Percentiles rank a stretch among this genome's conserved stretches.
Conservation (phyloP, 2,113 vertebrate species). For the Neolamprologus falcicula region DNA sequence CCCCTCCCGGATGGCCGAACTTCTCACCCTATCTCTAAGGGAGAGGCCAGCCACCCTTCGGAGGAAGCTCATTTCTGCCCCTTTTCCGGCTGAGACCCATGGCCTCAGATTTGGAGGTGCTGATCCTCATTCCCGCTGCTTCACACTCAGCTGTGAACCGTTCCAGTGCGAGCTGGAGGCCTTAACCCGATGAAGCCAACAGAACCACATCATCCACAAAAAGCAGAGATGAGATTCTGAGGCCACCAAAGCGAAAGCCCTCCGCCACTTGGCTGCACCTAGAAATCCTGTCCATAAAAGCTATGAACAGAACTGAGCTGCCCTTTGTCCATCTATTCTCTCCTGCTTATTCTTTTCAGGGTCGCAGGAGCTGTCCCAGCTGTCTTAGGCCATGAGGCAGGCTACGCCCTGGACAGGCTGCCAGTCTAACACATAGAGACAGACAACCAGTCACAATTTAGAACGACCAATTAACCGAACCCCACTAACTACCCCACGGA, state of each 20-base stretch:
- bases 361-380: rapidly evolving
- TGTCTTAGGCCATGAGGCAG: background rate
- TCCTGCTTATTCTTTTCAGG: rapidly evolving
- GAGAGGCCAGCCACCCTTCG: too few species aligned
- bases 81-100: too few species aligned
- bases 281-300: too few species aligned
- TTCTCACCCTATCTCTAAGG: too few species aligned
- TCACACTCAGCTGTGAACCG: rapidly evolving
- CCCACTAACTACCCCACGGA: background rate
- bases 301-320: rapidly evolving
- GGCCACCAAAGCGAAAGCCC: too few species aligned
- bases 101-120: too few species aligned
- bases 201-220: too few species aligned
- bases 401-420: background rate
- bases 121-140: too few species aligned
- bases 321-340: background rate
- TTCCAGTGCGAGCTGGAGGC: too few species aligned
- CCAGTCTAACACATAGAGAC: background rate
- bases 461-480: background rate
- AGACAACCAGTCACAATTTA: background rate
- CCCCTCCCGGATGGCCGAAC: too few species aligned
- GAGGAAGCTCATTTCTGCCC: too few species aligned
- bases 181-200: rapidly evolving
- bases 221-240: too few species aligned
- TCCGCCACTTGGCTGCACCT: rapidly evolving